These are phyloP conservation scores for Phortica okadai DNA, from an alignment of 2,888 invertebrate species.

Conservation along the genomic window DNA sequence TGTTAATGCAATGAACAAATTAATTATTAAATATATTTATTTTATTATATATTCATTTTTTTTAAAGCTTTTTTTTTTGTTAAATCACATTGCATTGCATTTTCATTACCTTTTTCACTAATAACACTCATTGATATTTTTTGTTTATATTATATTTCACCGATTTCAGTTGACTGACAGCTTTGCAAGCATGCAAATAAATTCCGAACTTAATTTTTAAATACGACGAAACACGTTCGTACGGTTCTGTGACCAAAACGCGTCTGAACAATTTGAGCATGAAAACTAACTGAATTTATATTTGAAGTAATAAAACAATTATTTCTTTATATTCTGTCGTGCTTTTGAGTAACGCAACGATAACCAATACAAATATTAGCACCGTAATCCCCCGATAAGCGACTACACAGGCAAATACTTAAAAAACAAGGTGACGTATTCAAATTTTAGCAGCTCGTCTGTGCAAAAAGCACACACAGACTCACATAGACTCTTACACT, in stretches of 20 bases:
- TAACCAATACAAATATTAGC: not conserved
- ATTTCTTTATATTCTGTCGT: conserved; percentile 5
- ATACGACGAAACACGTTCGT: conserved; percentile 15
- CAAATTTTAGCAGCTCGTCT: not conserved
- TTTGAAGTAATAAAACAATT: conserved; percentile 6
- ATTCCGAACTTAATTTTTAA: not conserved
- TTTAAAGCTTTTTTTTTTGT: too few species aligned
- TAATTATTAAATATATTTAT: too few species aligned
- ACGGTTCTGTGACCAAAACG: conserved; percentile 16
- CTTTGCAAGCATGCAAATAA: not conserved
- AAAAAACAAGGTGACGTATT: not conserved
- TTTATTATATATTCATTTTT: too few species aligned
- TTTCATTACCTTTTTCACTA: not conserved
- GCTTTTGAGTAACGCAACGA: not conserved
- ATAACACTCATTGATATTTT: not conserved
- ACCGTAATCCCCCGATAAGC: not conserved
- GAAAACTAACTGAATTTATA: not conserved
- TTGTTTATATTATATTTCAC: not conserved
- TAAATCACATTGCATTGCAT: not conserved
- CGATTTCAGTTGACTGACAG: not conserved
- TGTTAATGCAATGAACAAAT: too few species aligned
- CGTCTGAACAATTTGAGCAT: not conserved
- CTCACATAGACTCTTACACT: too few species aligned
- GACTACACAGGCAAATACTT: not conserved
- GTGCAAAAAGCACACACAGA: too few species aligned